Evolutionary conservation across 2,797 vertebrate genomes (phyloP).

Genomic region (Buceros bicornis): DNA sequence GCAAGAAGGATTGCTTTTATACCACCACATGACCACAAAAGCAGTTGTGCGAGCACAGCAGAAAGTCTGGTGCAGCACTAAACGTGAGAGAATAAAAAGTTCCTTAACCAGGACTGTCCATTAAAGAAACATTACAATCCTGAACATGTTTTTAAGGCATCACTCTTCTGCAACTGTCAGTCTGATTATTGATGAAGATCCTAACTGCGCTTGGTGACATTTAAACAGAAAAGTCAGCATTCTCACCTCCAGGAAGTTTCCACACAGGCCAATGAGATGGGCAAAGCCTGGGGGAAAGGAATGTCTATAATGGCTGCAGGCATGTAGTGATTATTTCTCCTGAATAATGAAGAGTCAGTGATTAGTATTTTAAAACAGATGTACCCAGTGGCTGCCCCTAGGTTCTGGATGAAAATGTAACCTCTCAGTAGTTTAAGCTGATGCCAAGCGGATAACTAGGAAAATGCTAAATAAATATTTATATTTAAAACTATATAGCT

Average conservation of each 20-base stretch:
- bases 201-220: background rate
- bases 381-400: background rate
- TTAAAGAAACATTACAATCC: background rate
- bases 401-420: background rate
- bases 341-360: background rate
- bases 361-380: background rate
- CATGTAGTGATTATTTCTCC: background rate
- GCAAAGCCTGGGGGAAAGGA: background rate
- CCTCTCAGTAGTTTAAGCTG: background rate
- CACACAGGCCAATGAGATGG: background rate
- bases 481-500: background rate
- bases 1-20: background rate
- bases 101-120: background rate
- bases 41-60: background rate
- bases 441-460: background rate
- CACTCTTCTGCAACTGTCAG: background rate
- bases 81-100: background rate
- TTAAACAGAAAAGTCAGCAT: background rate
- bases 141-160: background rate
- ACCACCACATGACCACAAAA: background rate
- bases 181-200: background rate
- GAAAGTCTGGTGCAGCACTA: background rate
- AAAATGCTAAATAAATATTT: background rate
- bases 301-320: background rate
- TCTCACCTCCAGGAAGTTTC: background rate